Conservation (phyloP, 2,113 vertebrate genomes). For the Pavo muticus region DNA sequence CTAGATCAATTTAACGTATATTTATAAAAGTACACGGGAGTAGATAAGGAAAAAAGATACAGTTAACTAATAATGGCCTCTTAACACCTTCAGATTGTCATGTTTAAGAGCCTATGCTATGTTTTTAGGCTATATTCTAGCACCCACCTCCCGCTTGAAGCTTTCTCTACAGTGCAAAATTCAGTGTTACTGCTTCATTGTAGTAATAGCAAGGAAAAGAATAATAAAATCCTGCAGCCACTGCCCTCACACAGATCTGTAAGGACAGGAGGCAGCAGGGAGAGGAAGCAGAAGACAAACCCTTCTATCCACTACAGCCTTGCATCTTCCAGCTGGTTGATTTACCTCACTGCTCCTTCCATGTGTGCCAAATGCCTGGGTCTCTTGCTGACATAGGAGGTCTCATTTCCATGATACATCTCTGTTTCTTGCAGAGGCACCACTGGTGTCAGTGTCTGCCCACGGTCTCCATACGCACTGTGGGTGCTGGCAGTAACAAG, state of each 20-base stretch:
- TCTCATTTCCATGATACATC: not conserved
- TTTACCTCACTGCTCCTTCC: not conserved
- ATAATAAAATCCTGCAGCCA: not conserved
- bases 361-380: not conserved
- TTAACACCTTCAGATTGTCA: not conserved
- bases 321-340: not conserved
- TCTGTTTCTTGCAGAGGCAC: not conserved
- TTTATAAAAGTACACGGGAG: not conserved
- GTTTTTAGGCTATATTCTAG: not conserved
- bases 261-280: not conserved
- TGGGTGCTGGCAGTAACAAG: not conserved
- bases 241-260: not conserved
- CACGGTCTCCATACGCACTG: not conserved
- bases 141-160: not conserved
- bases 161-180: not conserved
- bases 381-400: not conserved
- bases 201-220: not conserved
- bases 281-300: not conserved
- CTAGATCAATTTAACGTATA: not conserved
- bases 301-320: not conserved
- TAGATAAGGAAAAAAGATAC: not conserved
- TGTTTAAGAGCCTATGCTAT: not conserved
- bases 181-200: not conserved
- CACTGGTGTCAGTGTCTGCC: not conserved
- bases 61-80: not conserved